Evolutionary conservation across 2,888 invertebrate species (phyloP).

Genomic region (Rambutsinella grinnellia): DNA sequence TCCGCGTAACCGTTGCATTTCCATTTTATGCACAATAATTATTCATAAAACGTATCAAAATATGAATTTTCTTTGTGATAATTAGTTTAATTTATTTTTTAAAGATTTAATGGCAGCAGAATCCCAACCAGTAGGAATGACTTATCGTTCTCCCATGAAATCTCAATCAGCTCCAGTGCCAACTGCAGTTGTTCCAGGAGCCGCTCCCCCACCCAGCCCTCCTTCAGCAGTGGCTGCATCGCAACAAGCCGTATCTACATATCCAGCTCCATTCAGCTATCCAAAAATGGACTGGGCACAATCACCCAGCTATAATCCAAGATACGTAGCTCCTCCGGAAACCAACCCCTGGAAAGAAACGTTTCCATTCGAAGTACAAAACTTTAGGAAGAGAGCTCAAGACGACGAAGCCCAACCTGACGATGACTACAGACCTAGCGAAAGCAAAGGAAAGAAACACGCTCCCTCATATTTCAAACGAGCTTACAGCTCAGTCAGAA

Average conservation of each 20-base stretch:
- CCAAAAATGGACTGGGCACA: slow-evolving; percentile 39
- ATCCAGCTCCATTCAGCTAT: slow-evolving; percentile 18
- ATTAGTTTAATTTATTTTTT: not conserved
- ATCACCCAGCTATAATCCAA: slow-evolving; percentile 39
- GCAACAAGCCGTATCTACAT: not conserved
- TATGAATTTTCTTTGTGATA: not conserved
- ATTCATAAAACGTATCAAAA: too few species aligned
- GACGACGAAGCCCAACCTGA: slow-evolving; percentile 16
- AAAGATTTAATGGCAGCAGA: slow-evolving; percentile 36
- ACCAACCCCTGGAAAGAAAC: slow-evolving; percentile 29
- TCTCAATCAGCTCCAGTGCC: slow-evolving; percentile 14
- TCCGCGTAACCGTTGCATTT: not conserved
- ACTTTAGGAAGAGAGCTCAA: slow-evolving; percentile 24
- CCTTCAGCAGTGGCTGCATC: not conserved
- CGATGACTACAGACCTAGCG: slow-evolving; percentile 40
- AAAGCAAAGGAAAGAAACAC: slow-evolving; percentile 46
- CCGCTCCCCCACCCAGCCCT: not conserved
- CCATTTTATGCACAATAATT: not conserved
- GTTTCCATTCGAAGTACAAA: slow-evolving; percentile 26
- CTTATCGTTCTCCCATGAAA: not conserved
- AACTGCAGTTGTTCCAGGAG: slow-evolving; percentile 9
- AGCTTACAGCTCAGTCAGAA: slow-evolving; percentile 23
- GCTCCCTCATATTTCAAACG: slow-evolving; percentile 26
- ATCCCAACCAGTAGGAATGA: slow-evolving; percentile 27
- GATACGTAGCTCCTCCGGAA: slow-evolving; percentile 41